Base-by-base conservation (phyloP, 1,140 invertebrate genomes). In the Araneus ventricosus region DNA sequence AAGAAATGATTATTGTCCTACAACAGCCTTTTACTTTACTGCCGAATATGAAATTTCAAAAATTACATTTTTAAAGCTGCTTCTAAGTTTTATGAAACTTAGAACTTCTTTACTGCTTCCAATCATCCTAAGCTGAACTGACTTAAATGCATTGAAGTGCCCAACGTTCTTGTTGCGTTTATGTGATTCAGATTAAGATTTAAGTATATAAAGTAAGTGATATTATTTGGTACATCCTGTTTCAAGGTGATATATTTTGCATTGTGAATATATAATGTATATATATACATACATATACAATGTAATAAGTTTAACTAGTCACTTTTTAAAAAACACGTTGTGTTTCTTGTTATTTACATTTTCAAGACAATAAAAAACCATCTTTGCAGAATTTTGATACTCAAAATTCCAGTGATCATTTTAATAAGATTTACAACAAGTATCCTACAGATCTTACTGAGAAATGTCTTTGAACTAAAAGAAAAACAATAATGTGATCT, bases 161-260 rank as follows among this genome's bases (percentile, higher is more conserved):
- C 84, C 52, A 61, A 87, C 34, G n/a, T 87, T 57, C 34, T 63
- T 59, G 59, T n/a, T 87, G 34, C 20, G 17, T 63, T 84, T 8
- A 61, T 87, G 57, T 87, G 85, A 87, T 61, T 59, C n/a, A 39
- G 27, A 41, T 37, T 52, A 84, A 27, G 39, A 84, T 86, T 34
- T 37, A 87, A 59, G 30, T 37, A 59, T 61, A 61, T 34, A 87
- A 37, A n/a, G 17, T 34, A 37, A 87, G 41, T 87, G 30, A 27
- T 61, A 87, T 34, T 63, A 87, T 59, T 87, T 61, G 27, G 85
- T 37, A 87, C 22, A 59, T 87, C 52, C 24, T 87, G 45, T 61
- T 34, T 87, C 52, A 10, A 61, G 85, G 85, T 87, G 52, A 87
- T 87, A 87, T 87, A 87, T 87, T 87, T 87, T 87, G 20, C 85